Conservation (phyloP, 2,113 vertebrate genomes). For the Crotalus horridus region DNA sequence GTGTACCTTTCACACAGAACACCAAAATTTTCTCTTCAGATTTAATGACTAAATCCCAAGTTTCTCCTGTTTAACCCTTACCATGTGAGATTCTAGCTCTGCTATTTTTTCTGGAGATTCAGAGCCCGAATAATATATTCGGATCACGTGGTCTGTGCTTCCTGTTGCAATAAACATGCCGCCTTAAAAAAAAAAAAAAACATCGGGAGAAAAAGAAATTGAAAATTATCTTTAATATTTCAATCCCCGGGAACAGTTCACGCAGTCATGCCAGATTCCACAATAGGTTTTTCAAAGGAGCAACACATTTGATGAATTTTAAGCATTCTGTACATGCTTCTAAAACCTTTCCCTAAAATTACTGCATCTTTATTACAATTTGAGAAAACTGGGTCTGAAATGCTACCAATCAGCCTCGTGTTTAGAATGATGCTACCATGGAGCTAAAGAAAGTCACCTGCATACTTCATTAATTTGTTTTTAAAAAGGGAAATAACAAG, state of each 20-base stretch:
- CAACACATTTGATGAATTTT: neutral
- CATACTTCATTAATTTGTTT: neutral
- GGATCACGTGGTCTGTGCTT: conserved; percentile 93
- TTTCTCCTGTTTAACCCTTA: conserved; percentile 64
- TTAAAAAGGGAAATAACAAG: neutral
- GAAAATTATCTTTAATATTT: conserved; percentile 3
- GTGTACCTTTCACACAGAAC: neutral
- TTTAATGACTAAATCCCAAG: neutral
- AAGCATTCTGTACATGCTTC: neutral
- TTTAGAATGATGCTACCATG: neutral
- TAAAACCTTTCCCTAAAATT: neutral
- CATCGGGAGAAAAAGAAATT: too few relatives aligned
- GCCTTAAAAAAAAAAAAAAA: conserved; percentile 65
- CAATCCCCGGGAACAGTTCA: neutral
- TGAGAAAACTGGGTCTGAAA: neutral
- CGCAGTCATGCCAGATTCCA: neutral
- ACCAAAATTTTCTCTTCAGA: neutral
- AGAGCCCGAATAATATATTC: conserved; percentile 93
- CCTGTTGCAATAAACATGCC: conserved; percentile 98
- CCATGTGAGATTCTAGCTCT: conserved; percentile 90
- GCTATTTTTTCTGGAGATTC: conserved; percentile 91
- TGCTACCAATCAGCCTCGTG: neutral
- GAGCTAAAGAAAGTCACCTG: neutral
- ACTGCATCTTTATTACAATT: neutral
- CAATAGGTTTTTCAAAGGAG: neutral